Evolutionary conservation across 2,888 invertebrate species (phyloP).

Genomic region (Iselma pallidipennis): DNA sequence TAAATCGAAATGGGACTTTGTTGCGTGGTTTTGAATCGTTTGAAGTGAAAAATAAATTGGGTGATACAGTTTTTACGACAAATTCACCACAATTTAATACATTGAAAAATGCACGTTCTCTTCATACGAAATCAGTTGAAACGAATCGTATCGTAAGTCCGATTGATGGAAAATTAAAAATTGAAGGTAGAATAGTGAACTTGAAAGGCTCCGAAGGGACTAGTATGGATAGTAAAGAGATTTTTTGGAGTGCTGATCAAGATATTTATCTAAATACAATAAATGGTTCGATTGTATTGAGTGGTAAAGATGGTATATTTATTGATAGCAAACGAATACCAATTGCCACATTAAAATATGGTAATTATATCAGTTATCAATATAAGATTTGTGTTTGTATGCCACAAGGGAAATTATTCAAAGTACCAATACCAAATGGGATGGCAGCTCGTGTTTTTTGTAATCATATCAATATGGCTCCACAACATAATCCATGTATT

Average conservation of each 20-base stretch:
- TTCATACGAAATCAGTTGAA: constrained; percentile 69
- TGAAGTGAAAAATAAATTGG: constrained; percentile 67
- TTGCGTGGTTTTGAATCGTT: constrained; percentile 67
- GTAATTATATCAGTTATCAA: constrained; percentile 59
- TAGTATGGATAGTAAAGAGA: constrained; percentile 70
- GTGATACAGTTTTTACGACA: constrained; percentile 73
- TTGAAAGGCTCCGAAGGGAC: constrained; percentile 83
- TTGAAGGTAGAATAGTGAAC: constrained; percentile 73
- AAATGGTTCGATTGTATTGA: constrained; percentile 74
- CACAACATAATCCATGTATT: constrained; percentile 67
- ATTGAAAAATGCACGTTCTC: constrained; percentile 67
- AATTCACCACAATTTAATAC: constrained; percentile 72
- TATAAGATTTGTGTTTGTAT: constrained; percentile 90
- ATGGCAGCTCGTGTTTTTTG: constrained; percentile 61
- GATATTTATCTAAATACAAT: constrained; percentile 76
- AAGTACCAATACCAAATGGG: constrained; percentile 71
- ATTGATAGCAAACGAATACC: constrained; percentile 75
- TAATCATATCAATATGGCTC: constrained; percentile 64
- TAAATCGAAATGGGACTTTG: constrained; percentile 70
- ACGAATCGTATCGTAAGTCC: constrained; percentile 77
- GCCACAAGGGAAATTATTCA: constrained; percentile 84
- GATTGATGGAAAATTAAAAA: constrained; percentile 65
- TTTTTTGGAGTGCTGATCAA: constrained; percentile 77
- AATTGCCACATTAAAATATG: constrained; percentile 60
- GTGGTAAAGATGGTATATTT: constrained; percentile 70